Conservation (phyloP, 1,140 invertebrate species). For the Penaeus vannamei region DNA sequence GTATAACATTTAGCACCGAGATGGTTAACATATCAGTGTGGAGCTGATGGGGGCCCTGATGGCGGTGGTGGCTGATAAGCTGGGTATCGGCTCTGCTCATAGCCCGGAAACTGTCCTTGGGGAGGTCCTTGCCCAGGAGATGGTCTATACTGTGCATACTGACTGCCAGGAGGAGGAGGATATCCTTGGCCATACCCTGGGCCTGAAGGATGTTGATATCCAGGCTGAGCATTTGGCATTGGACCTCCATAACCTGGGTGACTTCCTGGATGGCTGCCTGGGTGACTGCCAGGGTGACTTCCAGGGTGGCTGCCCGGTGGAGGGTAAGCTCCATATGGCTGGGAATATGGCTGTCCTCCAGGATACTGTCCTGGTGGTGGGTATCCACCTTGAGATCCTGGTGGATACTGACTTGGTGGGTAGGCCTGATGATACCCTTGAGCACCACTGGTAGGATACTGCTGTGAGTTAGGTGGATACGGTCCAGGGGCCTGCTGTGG, state of each 20-base stretch:
- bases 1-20: no score
- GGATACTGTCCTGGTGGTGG: constrained; percentile 58
- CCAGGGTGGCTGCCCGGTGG: constrained; percentile 51
- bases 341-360: constrained; percentile 63
- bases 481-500: constrained; percentile 72
- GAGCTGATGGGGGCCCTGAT: constrained; percentile 61
- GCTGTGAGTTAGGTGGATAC: constrained; percentile 66
- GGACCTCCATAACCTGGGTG: constrained; percentile 66
- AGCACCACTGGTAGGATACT: constrained; percentile 56
- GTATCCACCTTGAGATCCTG: constrained; percentile 59
- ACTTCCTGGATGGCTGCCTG: constrained; percentile 51
- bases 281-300: constrained; percentile 67
- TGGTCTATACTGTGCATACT: constrained; percentile 68
- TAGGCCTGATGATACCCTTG: constrained; percentile 61
- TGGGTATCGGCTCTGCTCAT: constrained; percentile 70
- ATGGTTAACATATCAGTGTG: constrained; percentile 48
- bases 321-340: constrained; percentile 68
- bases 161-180: constrained; percentile 70
- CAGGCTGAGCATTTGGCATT: constrained; percentile 67
- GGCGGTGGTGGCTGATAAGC: constrained; percentile 74
- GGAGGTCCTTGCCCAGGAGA: constrained; percentile 73
- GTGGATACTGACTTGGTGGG: constrained; percentile 64
- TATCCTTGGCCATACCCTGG: constrained; percentile 73
- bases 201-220: constrained; percentile 63
- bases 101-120: constrained; percentile 74